These are phyloP conservation scores for Helobdella robusta DNA, from an alignment of 2,888 invertebrate genomes.

Conservation along the genomic window DNA sequence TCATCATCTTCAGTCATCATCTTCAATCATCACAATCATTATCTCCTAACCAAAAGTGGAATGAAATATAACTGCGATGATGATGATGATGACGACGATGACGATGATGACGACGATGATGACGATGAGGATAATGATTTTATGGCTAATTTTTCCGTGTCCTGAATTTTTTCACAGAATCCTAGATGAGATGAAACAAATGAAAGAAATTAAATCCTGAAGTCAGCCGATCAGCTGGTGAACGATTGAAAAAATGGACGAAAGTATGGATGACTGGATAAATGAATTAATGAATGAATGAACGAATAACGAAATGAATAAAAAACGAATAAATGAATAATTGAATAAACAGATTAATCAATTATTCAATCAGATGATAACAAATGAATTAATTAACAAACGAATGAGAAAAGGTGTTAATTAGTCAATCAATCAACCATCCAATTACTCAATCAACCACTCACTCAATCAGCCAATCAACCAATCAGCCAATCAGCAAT, in stretches of 20 bases:
- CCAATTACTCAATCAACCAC: background rate
- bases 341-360: background rate
- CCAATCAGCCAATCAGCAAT: slow-evolving; percentile 92
- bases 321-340: background rate
- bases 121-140: slow-evolving; percentile 3
- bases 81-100: slow-evolving; percentile 3
- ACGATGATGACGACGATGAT: slow-evolving; percentile 4
- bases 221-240: too few species aligned
- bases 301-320: background rate
- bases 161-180: background rate
- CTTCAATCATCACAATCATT: background rate
- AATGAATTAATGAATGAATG: background rate
- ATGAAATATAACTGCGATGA: background rate
- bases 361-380: background rate
- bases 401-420: background rate
- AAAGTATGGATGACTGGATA: too few species aligned
- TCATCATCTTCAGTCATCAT: background rate
- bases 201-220: too few species aligned
- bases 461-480: slow-evolving; percentile 56
- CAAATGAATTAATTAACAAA: background rate
- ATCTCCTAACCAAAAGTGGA: slow-evolving; percentile 4
- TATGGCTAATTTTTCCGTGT: background rate
- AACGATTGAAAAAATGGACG: too few species aligned
- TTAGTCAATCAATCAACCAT: too few species aligned
- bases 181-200: too few species aligned